Evolutionary conservation across 1,140 invertebrate genomes (phyloP).

Genomic region (Apis mellifera): DNA sequence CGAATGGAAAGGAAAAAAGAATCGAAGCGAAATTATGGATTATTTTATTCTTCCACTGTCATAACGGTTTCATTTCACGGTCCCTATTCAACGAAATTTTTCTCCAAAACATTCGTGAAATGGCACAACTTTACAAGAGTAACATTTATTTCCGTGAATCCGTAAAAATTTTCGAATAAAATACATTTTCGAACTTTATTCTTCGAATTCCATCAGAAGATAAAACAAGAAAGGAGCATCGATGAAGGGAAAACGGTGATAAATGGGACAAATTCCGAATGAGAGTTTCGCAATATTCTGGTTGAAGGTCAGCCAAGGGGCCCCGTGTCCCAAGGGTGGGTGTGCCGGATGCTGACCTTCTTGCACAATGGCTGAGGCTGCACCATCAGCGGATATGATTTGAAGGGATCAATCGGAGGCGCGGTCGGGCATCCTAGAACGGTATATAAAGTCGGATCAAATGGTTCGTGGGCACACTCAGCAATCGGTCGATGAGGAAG

Average conservation of each 20-base stretch:
- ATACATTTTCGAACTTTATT: too few relatives aligned
- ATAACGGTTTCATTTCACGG: too few relatives aligned
- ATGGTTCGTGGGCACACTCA: slow-evolving; percentile 73
- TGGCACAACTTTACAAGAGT: too few relatives aligned
- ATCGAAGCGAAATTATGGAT: too few relatives aligned
- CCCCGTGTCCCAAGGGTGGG: slow-evolving; percentile 70
- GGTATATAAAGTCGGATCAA: slow-evolving; percentile 78
- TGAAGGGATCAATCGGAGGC: slow-evolving; percentile 80
- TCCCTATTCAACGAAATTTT: too few relatives aligned
- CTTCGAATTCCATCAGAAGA: neutral
- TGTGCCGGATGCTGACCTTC: slow-evolving; percentile 78
- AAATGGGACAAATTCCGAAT: neutral
- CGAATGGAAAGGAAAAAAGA: too few relatives aligned
- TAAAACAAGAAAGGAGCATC: neutral
- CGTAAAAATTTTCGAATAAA: too few relatives aligned
- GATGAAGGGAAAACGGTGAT: neutral
- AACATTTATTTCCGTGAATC: too few relatives aligned
- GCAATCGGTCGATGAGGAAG: slow-evolving; percentile 73
- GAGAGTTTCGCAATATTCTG: slow-evolving; percentile 16
- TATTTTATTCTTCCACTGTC: too few relatives aligned
- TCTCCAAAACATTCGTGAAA: too few relatives aligned
- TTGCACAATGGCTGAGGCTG: slow-evolving; percentile 77
- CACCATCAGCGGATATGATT: slow-evolving; percentile 79
- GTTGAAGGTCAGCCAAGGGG: slow-evolving; percentile 56
- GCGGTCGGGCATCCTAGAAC: slow-evolving; percentile 75